Conservation (phyloP, 2,888 invertebrate genomes). For the Portevinia maculata region DNA sequence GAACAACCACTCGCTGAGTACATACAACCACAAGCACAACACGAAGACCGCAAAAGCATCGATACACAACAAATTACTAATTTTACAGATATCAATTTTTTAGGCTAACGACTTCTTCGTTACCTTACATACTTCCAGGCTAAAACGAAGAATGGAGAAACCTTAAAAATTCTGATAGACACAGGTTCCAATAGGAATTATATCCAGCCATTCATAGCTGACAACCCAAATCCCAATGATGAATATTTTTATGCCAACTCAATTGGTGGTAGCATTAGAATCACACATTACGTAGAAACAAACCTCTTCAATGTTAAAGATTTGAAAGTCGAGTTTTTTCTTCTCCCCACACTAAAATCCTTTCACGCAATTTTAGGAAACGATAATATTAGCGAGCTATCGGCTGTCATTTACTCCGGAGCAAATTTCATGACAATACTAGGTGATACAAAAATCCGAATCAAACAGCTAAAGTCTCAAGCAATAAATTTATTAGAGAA, state of each 20-base stretch:
- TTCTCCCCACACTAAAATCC: too few species aligned
- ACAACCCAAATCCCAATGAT: not conserved
- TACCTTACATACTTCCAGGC: too few species aligned
- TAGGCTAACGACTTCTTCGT: too few species aligned
- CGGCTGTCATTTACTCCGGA: not conserved
- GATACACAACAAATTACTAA: not conserved
- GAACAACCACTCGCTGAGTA: constrained; percentile 1
- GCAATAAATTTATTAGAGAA: too few species aligned
- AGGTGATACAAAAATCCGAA: not conserved
- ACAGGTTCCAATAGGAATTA: too few species aligned
- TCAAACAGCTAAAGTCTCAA: constrained; percentile 2
- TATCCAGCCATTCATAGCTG: not conserved
- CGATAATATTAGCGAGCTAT: not conserved
- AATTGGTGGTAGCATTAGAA: not conserved
- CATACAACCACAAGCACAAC: not conserved
- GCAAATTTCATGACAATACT: not conserved
- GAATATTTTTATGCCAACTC: not conserved
- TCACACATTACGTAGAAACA: not conserved
- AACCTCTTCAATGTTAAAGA: too few species aligned
- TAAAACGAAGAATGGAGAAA: too few species aligned
- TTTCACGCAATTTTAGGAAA: too few species aligned
- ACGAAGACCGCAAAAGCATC: too few species aligned
- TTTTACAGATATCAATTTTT: too few species aligned
- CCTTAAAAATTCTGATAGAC: too few species aligned
- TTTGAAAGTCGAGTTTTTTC: too few species aligned